Percentiles rank a stretch among this genome's conserved stretches.
These are phyloP conservation scores for Aphelenchoides fujianensis DNA, from an alignment of 1,140 invertebrate species.

Conservation along the genomic window DNA sequence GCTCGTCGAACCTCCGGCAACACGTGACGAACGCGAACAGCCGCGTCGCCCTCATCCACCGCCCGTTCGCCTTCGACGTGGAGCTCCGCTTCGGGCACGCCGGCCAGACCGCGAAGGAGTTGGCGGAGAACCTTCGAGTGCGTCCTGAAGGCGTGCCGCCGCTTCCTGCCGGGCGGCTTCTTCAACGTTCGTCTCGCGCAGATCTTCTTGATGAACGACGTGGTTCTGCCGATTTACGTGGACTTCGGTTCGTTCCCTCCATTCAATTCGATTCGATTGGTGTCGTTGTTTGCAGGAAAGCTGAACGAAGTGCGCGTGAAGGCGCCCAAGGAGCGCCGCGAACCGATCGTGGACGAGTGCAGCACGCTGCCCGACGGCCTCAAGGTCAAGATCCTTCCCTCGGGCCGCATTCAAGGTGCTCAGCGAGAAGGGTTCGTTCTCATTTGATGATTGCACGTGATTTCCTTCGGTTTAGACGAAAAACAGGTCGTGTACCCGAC, in stretches of 20 bases:
- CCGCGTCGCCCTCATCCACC: not conserved
- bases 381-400: constrained; percentile 33
- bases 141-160: constrained; percentile 24
- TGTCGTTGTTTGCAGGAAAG: constrained; percentile 22
- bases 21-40: not conserved
- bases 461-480: constrained; percentile 16
- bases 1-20: not conserved
- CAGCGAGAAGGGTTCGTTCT: constrained; percentile 35
- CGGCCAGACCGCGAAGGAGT: constrained; percentile 23
- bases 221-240: constrained; percentile 40
- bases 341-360: constrained; percentile 37
- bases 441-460: constrained; percentile 4
- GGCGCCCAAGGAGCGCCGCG: constrained; percentile 4
- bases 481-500: constrained; percentile 29
- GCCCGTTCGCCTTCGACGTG: not conserved
- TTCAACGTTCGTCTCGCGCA: constrained; percentile 31
- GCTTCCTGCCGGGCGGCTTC: constrained; percentile 35
- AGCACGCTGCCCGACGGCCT: constrained; percentile 47
- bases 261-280: not conserved
- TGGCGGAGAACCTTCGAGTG: constrained; percentile 29
- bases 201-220: constrained; percentile 13
- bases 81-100: constrained; percentile 41
- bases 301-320: constrained; percentile 35
- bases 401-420: constrained; percentile 40
- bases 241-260: constrained; percentile 38